Percentiles rank a stretch among this genome's conserved stretches.
Conservation (phyloP, 2,797 vertebrate species). For the Clamator glandarius region DNA sequence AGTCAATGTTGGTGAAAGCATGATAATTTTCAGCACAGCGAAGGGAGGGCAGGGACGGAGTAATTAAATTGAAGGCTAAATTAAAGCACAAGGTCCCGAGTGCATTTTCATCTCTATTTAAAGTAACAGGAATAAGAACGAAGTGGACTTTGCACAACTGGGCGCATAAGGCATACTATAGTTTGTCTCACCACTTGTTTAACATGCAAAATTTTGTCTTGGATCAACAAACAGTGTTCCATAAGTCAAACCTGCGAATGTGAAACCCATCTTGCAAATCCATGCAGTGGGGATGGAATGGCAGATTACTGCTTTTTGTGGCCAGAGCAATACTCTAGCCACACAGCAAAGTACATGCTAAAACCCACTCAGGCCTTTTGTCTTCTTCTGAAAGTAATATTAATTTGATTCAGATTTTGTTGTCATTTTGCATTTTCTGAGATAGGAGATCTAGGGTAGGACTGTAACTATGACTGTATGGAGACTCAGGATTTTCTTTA, state of each 20-base stretch:
- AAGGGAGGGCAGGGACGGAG: background rate
- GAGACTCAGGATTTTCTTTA: background rate
- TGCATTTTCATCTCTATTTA: background rate
- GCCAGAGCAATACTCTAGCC: background rate
- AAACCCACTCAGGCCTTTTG: background rate
- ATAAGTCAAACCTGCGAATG: background rate
- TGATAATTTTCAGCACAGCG: constrained; percentile 3
- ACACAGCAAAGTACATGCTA: background rate
- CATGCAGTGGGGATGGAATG: background rate
- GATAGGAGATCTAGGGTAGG: background rate
- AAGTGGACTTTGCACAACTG: background rate
- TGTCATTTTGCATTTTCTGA: background rate
- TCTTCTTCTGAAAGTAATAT: background rate
- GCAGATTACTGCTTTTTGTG: background rate
- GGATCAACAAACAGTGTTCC: background rate
- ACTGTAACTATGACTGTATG: background rate
- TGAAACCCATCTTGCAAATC: background rate
- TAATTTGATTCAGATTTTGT: background rate
- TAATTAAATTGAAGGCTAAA: constrained; percentile 34
- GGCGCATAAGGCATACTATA: background rate
- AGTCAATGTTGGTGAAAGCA: background rate
- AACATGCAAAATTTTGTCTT: background rate
- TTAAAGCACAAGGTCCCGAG: background rate
- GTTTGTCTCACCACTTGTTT: background rate
- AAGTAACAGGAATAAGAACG: background rate